Evolutionary conservation across 2,797 vertebrate genomes (phyloP).

Genomic region (Lacerta viridis): DNA sequence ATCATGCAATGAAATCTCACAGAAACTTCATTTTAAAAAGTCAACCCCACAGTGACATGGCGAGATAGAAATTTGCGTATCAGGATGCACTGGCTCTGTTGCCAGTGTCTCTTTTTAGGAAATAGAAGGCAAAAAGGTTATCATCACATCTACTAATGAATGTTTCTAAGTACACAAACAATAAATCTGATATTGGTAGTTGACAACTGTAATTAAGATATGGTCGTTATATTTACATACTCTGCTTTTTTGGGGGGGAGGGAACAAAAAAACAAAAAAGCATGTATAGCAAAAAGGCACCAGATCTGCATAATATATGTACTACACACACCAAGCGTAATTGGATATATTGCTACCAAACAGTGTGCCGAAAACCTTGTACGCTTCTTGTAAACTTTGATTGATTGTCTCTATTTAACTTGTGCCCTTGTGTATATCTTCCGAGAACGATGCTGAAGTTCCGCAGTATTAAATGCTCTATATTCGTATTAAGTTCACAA

Average conservation of each 20-base stretch:
- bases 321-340: conserved; percentile 77
- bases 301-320: conserved; percentile 79
- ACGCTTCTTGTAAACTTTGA: conserved; percentile 73
- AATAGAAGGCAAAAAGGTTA: background rate
- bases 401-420: conserved; percentile 74
- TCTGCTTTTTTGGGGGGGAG: conserved; percentile 34
- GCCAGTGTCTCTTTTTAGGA: conserved; percentile 31
- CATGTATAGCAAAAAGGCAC: conserved; percentile 73
- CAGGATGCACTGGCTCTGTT: background rate
- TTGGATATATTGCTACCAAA: conserved; percentile 79
- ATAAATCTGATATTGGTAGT: conserved; percentile 74
- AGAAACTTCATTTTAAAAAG: background rate
- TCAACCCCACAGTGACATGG: conserved; percentile 32
- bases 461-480: conserved; percentile 26
- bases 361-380: conserved; percentile 68
- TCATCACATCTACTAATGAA: conserved; percentile 57
- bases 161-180: conserved; percentile 74
- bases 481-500: background rate
- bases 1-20: conserved; percentile 9
- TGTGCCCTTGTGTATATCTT: conserved; percentile 54
- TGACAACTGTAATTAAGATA: conserved; percentile 79
- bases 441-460: conserved; percentile 40
- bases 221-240: conserved; percentile 76
- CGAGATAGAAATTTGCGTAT: background rate
- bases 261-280: conserved; percentile 65